Percentiles rank a stretch among this genome's conserved stretches.
Evolutionary conservation across 2,888 invertebrate genomes (phyloP).

Genomic region (Subacronicta megacephala): DNA sequence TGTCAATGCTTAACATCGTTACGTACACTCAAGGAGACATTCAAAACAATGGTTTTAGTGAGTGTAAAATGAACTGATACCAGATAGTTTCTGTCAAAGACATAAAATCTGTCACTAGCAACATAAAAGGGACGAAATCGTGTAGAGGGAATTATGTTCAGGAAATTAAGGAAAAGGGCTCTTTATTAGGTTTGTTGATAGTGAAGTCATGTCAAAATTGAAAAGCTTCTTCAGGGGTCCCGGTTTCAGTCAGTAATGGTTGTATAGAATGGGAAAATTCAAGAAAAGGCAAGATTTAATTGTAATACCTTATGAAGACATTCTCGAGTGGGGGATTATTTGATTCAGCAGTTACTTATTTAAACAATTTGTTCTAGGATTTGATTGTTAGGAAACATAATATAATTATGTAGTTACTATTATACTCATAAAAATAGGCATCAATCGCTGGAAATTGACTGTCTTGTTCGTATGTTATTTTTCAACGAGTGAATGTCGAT

Average conservation of each 20-base stretch:
- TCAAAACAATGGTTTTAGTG: conserved; percentile 68
- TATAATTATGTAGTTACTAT: no score
- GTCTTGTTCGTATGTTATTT: no score
- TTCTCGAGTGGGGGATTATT: no score
- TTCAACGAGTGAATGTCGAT: no score
- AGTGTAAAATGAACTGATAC: conserved; percentile 64
- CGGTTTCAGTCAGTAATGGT: no score
- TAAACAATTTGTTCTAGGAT: no score
- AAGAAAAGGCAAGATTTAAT: neutral
- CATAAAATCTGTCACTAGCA: conserved; percentile 67
- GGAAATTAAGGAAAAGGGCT: conserved; percentile 39
- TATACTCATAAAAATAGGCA: no score
- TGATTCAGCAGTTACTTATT: no score
- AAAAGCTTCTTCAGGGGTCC: neutral
- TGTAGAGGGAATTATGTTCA: conserved; percentile 51
- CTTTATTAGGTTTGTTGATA: conserved; percentile 26
- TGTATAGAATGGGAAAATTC: neutral
- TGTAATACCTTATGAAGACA: neutral
- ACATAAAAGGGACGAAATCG: conserved; percentile 57
- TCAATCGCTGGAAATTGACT: no score
- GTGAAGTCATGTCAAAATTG: conserved; percentile 11
- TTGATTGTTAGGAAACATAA: no score
- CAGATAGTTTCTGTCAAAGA: conserved; percentile 52
- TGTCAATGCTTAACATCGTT: conserved; percentile 66
- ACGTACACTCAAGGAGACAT: conserved; percentile 55